Conservation (phyloP, 2,888 invertebrate genomes). For the Tetranychus piercei region DNA sequence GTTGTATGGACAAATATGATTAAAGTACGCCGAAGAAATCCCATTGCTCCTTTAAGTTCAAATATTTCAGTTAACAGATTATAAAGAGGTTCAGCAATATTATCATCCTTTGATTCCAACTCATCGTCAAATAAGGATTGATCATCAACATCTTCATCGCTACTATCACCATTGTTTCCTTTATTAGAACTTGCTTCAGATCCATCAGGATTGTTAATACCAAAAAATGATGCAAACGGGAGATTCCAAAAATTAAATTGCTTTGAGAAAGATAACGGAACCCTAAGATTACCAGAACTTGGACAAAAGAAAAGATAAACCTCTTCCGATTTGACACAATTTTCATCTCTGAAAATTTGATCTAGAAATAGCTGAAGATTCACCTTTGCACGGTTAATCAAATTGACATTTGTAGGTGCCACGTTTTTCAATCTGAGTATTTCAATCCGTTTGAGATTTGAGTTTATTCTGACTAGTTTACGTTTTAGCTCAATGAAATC, state of each 20-base stretch:
- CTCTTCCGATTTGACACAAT: constrained; percentile 68
- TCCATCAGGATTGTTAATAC: constrained; percentile 10
- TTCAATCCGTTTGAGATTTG: constrained; percentile 13
- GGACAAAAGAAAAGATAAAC: constrained; percentile 78
- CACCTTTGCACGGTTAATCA: constrained; percentile 9
- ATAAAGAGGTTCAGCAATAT: constrained; percentile 77
- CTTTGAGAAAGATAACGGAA: constrained; percentile 47
- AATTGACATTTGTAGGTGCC: not conserved
- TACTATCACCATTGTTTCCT: not conserved
- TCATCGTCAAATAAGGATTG: constrained; percentile 9
- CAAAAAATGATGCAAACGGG: constrained; percentile 15
- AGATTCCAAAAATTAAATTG: not conserved
- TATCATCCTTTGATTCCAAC: constrained; percentile 39
- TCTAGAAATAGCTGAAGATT: constrained; percentile 13
- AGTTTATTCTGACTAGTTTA: constrained; percentile 41
- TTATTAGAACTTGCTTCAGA: not conserved
- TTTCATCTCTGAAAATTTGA: constrained; percentile 57
- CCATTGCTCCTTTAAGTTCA: constrained; percentile 69
- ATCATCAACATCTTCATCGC: constrained; percentile 13
- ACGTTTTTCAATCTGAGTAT: constrained; percentile 12
- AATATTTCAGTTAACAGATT: constrained; percentile 68
- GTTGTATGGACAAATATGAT: constrained; percentile 79
- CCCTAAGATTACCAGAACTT: constrained; percentile 69
- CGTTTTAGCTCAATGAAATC: constrained; percentile 60
- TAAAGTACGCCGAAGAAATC: constrained; percentile 64